A percentile compares a stretch with the other conserved stretches of the same genome.
phyloP scores from a whole-genome alignment of 2,113 vertebrate species.

The Dromiciops gliroides region DNA sequence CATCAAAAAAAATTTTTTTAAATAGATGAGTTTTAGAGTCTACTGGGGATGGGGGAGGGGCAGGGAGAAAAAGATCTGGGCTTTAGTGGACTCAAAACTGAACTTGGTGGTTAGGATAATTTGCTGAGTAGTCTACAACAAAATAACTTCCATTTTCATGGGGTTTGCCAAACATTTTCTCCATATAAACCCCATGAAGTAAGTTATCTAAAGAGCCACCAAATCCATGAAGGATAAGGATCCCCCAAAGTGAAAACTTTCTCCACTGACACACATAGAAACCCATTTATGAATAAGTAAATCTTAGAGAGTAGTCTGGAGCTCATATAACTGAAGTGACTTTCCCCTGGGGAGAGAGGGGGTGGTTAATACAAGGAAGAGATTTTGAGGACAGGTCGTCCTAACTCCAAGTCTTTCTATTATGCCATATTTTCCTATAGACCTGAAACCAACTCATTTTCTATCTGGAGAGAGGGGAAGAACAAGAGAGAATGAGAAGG shows the following conservation, averaged over 20 bases:
- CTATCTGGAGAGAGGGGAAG: background rate
- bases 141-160: background rate
- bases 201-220: background rate
- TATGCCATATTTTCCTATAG: background rate
- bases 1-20: too few relatives aligned
- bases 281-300: background rate
- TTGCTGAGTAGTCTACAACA: background rate
- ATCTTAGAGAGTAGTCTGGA: background rate
- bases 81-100: background rate
- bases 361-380: background rate
- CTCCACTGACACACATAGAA: background rate
- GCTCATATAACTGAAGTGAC: background rate
- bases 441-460: background rate
- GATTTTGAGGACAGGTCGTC: background rate
- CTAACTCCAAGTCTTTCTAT: background rate
- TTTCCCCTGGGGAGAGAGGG: too few relatives aligned
- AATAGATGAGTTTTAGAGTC: background rate
- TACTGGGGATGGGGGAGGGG: background rate
- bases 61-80: background rate
- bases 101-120: background rate
- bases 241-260: background rate
- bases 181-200: background rate
- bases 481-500: background rate
- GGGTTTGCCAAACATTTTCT: background rate
- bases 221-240: background rate